Evolutionary conservation across 1,140 invertebrate species (phyloP), one percentile per base, ranked within the genome.

Genomic region (Bombus sylvicola): DNA sequence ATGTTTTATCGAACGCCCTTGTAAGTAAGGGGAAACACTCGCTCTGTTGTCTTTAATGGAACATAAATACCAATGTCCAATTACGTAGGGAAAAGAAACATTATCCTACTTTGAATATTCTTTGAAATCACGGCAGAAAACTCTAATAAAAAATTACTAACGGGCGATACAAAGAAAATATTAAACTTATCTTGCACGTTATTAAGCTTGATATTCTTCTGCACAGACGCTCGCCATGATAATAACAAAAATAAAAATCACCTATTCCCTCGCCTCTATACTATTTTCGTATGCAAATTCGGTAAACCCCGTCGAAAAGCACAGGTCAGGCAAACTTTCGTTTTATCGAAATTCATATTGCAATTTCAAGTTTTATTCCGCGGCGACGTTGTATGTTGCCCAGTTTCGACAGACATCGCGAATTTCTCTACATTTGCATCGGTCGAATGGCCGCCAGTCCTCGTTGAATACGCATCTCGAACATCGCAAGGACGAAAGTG

Each of bases 281-380:
- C 13, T 72, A 15, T 10, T 72, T 13, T 39, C 53, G 1, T 41
- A 41, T n/a, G 34, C 9, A 64, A 43, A 77, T 77, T 28, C 18
- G 47, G 0, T 28, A 22, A 41, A 5, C 15, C 57, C 18, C 2
- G 41, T 62, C 34, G 62, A 2, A 18, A 18, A 28, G 3, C 13
- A 31, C 47, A 5, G 22, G 12, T 1, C 13, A 22, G 43, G 25
- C 1, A 43, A 71, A 71, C 64, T 69, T 71, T 80, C 43, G 18
- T 64, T 80, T 80, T 53, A 80, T 80, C 78, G 43, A 80, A 47
- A 80, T 80, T 80, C 78, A 80, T 80, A 80, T 47, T 15, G 64
- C 31, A 22, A 69, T 53, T 69, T 53, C 31, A 80, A 80, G 15
- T 68, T 80, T 69, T 37, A 53, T 71, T 34, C 34, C 78, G 1